These are phyloP conservation scores for Erebia aethiops DNA, from an alignment of 2,888 invertebrate genomes.

Conservation along the genomic window DNA sequence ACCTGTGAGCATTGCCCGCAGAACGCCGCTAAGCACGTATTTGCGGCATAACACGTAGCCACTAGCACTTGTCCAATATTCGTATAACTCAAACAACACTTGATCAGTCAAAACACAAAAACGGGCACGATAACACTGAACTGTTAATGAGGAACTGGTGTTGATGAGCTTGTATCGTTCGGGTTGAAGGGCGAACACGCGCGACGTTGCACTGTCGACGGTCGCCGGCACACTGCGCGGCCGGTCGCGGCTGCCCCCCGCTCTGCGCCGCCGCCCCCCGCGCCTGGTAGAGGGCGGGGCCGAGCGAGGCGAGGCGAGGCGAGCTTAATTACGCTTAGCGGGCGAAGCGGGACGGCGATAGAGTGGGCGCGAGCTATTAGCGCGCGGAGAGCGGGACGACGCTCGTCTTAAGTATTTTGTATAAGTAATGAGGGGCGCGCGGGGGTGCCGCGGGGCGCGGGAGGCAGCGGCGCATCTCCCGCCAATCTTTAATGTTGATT, in stretches of 20 bases:
- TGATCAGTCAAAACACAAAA: conserved; percentile 77
- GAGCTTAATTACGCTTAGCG: conserved; percentile 81
- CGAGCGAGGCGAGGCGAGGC: conserved; percentile 78
- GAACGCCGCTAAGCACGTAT: conserved; percentile 75
- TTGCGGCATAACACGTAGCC: conserved; percentile 80
- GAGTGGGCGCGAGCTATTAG: conserved; percentile 86
- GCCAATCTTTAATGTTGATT: conserved; percentile 84
- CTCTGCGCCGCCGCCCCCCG: conserved; percentile 50
- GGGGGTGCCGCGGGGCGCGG: conserved; percentile 69
- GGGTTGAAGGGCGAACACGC: conserved; percentile 66
- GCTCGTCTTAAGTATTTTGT: conserved; percentile 84
- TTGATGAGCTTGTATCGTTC: conserved; percentile 67
- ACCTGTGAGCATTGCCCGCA: conserved; percentile 82
- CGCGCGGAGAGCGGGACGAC: conserved; percentile 85
- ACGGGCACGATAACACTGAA: conserved; percentile 64
- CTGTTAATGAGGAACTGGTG: conserved; percentile 78
- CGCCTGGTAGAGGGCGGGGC: conserved; percentile 65
- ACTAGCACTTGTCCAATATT: conserved; percentile 81
- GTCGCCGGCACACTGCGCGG: conserved; percentile 81
- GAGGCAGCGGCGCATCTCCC: conserved; percentile 78
- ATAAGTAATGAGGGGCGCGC: conserved; percentile 84
- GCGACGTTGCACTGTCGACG: conserved; percentile 75
- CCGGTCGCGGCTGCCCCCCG: conserved; percentile 61
- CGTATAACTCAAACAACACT: conserved; percentile 71
- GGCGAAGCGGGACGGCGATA: conserved; percentile 80